Evolutionary conservation across 92 coral and sea anemone genomes (phyloP), one percentile per base, ranked within the genome.

Genomic region (Phenganax subtilis): DNA sequence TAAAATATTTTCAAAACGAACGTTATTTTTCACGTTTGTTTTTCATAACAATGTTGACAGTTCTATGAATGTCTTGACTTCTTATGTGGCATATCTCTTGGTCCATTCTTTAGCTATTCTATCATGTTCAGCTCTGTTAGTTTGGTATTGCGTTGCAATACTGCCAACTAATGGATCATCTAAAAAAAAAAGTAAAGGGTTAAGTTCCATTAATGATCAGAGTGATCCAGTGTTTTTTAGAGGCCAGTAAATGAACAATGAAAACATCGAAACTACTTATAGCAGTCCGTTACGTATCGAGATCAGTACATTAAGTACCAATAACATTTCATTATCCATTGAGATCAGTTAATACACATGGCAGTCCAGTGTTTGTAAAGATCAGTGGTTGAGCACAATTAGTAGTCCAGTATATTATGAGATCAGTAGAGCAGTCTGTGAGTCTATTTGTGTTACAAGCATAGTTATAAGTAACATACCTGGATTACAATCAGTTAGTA

Each of bases 161-260:
- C 92, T 94, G 12, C 98, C 98, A 2, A 94, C 98, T 54, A 94
- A 84, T 3, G 98, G 98, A 83, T 94, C 98, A 54, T 89, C 98
- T 94, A 88, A 71, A 85, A 82, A 12, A 51, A 16, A 55, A 17
- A 82, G 17, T 16, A 1, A 37, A 37, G 3, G 5, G 47, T 37
- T 37, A 37, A 37, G 47, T 2, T 37, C 47, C 25, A 20, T 20
- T 37, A 37, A 37, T 37, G 25, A 20, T 20, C 25, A 20, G 25
- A 37, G 3, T 37, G 47, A 37, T 37, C 47, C 47, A 37, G 47
- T 37, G 47, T 37, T 37, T 5, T 37, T 37, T 37, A n/a, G 51
- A 25, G 17, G 20, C 4, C 25, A 82, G 5, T 78, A 6, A 71
- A 57, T 61, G 31, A 51, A 54, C 14, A 51, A 15, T 16, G 6